Evolutionary conservation across 1,140 invertebrate genomes (phyloP), one percentile per base, ranked within the genome.

Genomic region (Listronotus oregonensis): DNA sequence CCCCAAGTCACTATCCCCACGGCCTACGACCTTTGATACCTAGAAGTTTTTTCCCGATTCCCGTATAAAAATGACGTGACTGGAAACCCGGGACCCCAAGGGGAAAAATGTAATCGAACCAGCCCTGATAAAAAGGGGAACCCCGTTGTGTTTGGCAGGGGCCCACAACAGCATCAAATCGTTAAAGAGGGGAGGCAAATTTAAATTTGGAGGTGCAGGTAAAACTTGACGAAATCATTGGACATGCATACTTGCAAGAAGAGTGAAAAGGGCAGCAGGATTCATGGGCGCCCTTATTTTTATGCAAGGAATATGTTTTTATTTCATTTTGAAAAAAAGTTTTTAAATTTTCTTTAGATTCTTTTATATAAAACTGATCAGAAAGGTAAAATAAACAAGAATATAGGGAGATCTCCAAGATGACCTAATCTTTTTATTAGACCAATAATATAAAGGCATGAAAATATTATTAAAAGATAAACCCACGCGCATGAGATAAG

Each of bases 131-230:
- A 91, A 74, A 91, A 94, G 72, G 90, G 91, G 8, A 94, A 92
- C 75, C 86, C 89, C 68, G 83, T 88, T 92, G 68, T 95, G 93
- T 76, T 95, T 74, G 91, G 92, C 8, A 84, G 92, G 44, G 93
- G 93, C n/a, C 0, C 94, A 93, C 80, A 92, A 93, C 76, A 93
- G 91, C 0, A 85, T 90, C 70, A 90, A 88, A 66, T 84, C 86
- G 76, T 89, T 9, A 86, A 85, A 47, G 93, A 97, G 77, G 83
- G 93, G 21, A 97, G 95, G 95, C 84, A 95, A 95, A 78, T 98
- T 98, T 78, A 89, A 95, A 72, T 98, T 81, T 98, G 95, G 87
- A 90, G 64, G 95, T 98, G 14, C 87, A 94, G 73, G 95, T 78
- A 90, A 95, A 75, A 91, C 89, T 17, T 97, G 95, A 84, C 89